Evolutionary conservation across 2,888 invertebrate genomes (phyloP).

Genomic region (Villa cingulata): DNA sequence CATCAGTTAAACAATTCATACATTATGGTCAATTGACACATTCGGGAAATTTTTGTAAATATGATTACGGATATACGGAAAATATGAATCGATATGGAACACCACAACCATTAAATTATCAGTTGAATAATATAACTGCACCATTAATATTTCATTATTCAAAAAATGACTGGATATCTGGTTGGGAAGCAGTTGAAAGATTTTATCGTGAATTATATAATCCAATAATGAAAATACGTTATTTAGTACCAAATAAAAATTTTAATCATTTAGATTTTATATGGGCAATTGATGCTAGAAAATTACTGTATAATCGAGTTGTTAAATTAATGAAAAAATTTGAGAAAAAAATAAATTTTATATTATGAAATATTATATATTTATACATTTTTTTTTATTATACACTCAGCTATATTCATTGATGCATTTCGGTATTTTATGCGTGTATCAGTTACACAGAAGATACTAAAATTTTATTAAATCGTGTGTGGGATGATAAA

Average conservation of each 20-base stretch:
- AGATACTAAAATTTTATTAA: too few relatives aligned
- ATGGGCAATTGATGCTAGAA: constrained; percentile 41
- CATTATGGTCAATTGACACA: constrained; percentile 36
- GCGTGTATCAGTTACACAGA: too few relatives aligned
- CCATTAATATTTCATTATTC: constrained; percentile 45
- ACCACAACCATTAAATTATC: constrained; percentile 40
- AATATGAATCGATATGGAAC: constrained; percentile 40
- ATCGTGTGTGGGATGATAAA: too few relatives aligned
- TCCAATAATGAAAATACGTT: constrained; percentile 40
- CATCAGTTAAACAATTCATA: constrained; percentile 34
- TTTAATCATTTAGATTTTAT: constrained; percentile 46
- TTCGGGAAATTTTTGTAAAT: constrained; percentile 36
- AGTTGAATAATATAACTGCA: constrained; percentile 38
- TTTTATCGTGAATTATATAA: constrained; percentile 41
- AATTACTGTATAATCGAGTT: constrained; percentile 40
- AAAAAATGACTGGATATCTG: constrained; percentile 50
- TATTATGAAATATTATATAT: too few relatives aligned
- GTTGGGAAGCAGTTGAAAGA: constrained; percentile 41
- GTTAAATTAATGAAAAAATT: constrained; percentile 39
- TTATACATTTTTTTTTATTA: too few relatives aligned
- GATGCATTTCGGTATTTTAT: too few relatives aligned
- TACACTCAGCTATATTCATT: too few relatives aligned
- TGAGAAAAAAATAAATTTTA: constrained; percentile 12
- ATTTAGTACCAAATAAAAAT: constrained; percentile 40
- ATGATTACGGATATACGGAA: constrained; percentile 33